Evolutionary conservation across 2,888 invertebrate genomes (phyloP).

Genomic region (Amphipyra berbera): DNA sequence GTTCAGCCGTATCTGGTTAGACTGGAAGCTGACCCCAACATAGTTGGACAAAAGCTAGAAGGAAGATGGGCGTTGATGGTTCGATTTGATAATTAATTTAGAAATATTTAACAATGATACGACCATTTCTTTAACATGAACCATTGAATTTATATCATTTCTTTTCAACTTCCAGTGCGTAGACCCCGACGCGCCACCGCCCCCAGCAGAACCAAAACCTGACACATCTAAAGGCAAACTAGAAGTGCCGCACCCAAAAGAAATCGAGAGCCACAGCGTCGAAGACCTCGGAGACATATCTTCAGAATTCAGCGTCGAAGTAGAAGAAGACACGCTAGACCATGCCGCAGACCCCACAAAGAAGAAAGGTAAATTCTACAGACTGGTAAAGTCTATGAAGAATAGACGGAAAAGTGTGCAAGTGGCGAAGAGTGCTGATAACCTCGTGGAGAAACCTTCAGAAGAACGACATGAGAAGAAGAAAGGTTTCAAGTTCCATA

Average conservation of each 20-base stretch:
- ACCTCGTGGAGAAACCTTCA: slow-evolving; percentile 75
- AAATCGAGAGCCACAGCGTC: slow-evolving; percentile 81
- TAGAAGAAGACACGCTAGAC: slow-evolving; percentile 80
- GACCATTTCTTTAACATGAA: not conserved
- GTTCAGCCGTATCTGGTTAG: too few relatives aligned
- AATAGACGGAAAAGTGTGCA: slow-evolving; percentile 87
- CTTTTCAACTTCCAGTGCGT: slow-evolving; percentile 73
- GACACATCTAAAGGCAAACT: slow-evolving; percentile 80
- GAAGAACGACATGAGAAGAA: slow-evolving; percentile 83
- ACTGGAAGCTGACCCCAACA: too few relatives aligned
- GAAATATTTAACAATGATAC: too few relatives aligned
- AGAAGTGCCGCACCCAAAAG: slow-evolving; percentile 75
- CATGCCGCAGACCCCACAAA: slow-evolving; percentile 76
- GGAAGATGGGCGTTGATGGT: too few relatives aligned
- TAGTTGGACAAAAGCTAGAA: too few relatives aligned
- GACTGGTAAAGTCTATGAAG: slow-evolving; percentile 86
- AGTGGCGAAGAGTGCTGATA: slow-evolving; percentile 85
- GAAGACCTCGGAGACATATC: slow-evolving; percentile 87
- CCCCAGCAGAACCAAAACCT: slow-evolving; percentile 76
- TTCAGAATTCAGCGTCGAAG: slow-evolving; percentile 87
- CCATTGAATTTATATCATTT: not conserved
- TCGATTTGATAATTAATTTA: too few relatives aligned
- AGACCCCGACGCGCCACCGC: slow-evolving; percentile 82
- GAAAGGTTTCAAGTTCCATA: slow-evolving; percentile 84
- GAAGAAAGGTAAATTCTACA: slow-evolving; percentile 85